These are phyloP conservation scores for Agapornis canus DNA, from an alignment of 2,797 vertebrate genomes.

Conservation along the genomic window DNA sequence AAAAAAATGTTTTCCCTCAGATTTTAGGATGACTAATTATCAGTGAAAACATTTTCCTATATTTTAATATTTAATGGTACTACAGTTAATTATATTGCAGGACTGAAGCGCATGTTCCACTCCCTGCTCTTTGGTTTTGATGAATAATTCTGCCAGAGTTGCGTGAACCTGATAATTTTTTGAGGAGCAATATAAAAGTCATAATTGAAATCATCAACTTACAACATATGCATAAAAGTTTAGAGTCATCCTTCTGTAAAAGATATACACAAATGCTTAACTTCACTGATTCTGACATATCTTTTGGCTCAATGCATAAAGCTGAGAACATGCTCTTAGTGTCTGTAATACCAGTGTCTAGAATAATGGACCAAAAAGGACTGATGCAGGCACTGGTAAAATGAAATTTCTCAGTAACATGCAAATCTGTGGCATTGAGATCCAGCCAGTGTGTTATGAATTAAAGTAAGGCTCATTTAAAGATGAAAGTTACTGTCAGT, in stretches of 20 bases:
- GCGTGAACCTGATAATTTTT: conserved; percentile 1
- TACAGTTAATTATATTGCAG: conserved; percentile 32
- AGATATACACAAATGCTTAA: not conserved
- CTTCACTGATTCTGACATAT: not conserved
- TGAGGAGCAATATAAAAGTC: not conserved
- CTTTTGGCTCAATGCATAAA: not conserved
- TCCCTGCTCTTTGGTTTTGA: not conserved
- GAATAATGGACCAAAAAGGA: not conserved
- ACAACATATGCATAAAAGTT: not conserved
- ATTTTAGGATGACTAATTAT: conserved; percentile 37
- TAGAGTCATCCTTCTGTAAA: not conserved
- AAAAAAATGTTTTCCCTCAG: not conserved
- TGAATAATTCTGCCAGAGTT: conserved; percentile 33
- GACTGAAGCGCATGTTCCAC: not conserved
- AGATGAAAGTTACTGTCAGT: not conserved
- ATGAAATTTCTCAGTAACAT: not conserved
- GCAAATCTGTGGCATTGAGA: not conserved
- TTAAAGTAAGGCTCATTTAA: not conserved
- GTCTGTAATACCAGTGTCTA: not conserved
- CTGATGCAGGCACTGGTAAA: not conserved
- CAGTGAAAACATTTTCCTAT: conserved; percentile 48
- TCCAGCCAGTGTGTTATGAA: not conserved
- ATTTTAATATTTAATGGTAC: conserved; percentile 51
- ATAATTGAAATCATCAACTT: not conserved
- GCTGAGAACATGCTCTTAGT: not conserved